Percentiles rank a stretch among this genome's conserved stretches.
phyloP scores from a whole-genome alignment of 1,140 invertebrate species.

The Drosophila micromelanica region DNA sequence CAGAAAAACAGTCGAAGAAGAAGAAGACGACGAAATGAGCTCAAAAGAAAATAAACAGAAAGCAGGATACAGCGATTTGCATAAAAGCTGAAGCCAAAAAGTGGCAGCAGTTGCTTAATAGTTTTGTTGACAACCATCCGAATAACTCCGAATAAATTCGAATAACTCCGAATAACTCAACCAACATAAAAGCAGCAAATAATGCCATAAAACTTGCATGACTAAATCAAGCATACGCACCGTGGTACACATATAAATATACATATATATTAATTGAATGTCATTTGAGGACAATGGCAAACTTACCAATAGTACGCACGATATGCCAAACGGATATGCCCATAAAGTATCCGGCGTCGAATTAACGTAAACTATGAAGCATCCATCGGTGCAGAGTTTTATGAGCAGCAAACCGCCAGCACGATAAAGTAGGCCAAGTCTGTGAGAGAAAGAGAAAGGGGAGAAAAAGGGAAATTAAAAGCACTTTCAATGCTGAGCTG shows the following conservation, averaged over 20 bases:
- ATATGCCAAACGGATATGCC: constrained; percentile 87
- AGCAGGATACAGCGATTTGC: constrained; percentile 54
- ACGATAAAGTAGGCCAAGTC: constrained; percentile 86
- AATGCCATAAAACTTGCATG: constrained; percentile 22
- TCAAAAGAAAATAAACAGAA: constrained; percentile 18
- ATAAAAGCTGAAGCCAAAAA: constrained; percentile 42
- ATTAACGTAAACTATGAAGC: constrained; percentile 88
- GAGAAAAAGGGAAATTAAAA: constrained; percentile 37
- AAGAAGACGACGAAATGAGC: constrained; percentile 18
- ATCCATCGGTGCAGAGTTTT: constrained; percentile 86
- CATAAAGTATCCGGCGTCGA: constrained; percentile 85
- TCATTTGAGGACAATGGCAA: constrained; percentile 18
- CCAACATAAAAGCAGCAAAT: constrained; percentile 24
- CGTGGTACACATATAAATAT: constrained; percentile 7
- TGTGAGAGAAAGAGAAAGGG: constrained; percentile 51
- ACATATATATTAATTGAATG: constrained; percentile 53
- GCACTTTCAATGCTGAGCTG: constrained; percentile 18
- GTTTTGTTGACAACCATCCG: constrained; percentile 47
- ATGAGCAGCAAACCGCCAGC: constrained; percentile 86
- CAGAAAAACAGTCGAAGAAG: constrained; percentile 6
- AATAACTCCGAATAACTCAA: constrained; percentile 26
- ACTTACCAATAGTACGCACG: constrained; percentile 87
- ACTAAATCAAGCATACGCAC: constrained; percentile 36
- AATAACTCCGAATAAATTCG: constrained; percentile 11
- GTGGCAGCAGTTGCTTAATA: constrained; percentile 46